phyloP scores from a whole-genome alignment of 2,113 vertebrate species.

The Riparia riparia region DNA sequence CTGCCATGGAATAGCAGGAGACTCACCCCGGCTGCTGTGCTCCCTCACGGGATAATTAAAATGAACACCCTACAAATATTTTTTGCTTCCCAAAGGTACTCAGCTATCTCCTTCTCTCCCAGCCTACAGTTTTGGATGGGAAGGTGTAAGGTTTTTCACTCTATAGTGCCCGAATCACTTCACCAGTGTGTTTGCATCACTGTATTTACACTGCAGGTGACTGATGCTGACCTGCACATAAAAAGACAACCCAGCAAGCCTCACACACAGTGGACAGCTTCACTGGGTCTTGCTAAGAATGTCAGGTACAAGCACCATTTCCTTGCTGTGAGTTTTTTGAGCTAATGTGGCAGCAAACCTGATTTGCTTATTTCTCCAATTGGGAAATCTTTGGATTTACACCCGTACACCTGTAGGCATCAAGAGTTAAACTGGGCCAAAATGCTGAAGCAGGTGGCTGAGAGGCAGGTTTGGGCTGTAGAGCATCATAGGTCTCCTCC shows the following conservation, averaged over 20 bases:
- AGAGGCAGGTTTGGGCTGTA: neutral
- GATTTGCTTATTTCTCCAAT: neutral
- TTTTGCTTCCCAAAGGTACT: neutral
- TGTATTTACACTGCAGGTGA: neutral
- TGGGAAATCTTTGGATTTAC: neutral
- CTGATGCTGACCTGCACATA: neutral
- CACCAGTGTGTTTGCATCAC: neutral
- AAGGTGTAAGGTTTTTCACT: neutral
- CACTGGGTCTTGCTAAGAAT: neutral
- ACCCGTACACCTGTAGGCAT: too few species aligned
- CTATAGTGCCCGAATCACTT: neutral
- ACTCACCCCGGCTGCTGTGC: neutral
- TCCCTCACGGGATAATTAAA: neutral
- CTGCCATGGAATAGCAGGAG: neutral
- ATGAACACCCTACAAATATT: neutral
- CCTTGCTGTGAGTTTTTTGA: neutral
- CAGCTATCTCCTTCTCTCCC: neutral
- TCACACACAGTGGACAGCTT: neutral
- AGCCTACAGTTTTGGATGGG: neutral
- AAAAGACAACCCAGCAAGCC: fast-evolving
- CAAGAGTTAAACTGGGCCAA: neutral
- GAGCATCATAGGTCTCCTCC: neutral
- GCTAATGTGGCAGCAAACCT: neutral
- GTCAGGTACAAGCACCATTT: neutral
- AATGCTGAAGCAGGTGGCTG: fast-evolving